A percentile compares a stretch with the other conserved stretches of the same genome.
phyloP scores from a whole-genome alignment of 2,113 vertebrate genomes.

The Siphamia tubifer region DNA sequence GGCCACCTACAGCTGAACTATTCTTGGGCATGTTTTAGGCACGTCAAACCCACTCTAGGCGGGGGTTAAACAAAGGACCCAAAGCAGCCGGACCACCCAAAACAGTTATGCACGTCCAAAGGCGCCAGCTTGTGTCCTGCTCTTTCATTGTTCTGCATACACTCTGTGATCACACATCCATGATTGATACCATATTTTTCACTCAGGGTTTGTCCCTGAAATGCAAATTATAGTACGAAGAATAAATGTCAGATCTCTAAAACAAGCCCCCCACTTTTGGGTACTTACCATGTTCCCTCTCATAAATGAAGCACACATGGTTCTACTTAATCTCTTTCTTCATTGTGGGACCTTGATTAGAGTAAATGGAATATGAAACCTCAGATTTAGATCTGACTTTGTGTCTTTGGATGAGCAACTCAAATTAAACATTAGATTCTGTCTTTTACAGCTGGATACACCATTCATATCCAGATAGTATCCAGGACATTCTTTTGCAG shows the following conservation, averaged over 20 bases:
- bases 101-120: slow-evolving; percentile 22
- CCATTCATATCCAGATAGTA: no score
- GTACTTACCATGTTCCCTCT: slow-evolving; percentile 27
- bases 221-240: slow-evolving; percentile 67
- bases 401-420: slow-evolving; percentile 35
- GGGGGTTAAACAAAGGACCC: slow-evolving; percentile 45
- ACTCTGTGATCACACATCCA: slow-evolving; percentile 33
- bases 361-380: slow-evolving; percentile 63
- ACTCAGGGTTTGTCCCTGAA: slow-evolving; percentile 49
- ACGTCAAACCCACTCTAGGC: slow-evolving; percentile 20
- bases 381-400: slow-evolving; percentile 33
- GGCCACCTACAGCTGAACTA: slow-evolving; percentile 13
- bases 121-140: slow-evolving; percentile 26
- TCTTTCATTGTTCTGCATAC: slow-evolving; percentile 35
- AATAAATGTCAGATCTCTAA: slow-evolving; percentile 59
- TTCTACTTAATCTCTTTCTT: slow-evolving; percentile 55
- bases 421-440: slow-evolving; percentile 51
- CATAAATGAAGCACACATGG: slow-evolving; percentile 71
- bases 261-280: slow-evolving; percentile 45
- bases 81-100: slow-evolving; percentile 63
- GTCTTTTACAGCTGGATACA: neutral
- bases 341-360: slow-evolving; percentile 60
- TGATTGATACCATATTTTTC: slow-evolving; percentile 69
- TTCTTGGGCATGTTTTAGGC: slow-evolving; percentile 7
- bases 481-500: neutral